Evolutionary conservation across 2,888 invertebrate species (phyloP).

Genomic region (Athetis lepigone): DNA sequence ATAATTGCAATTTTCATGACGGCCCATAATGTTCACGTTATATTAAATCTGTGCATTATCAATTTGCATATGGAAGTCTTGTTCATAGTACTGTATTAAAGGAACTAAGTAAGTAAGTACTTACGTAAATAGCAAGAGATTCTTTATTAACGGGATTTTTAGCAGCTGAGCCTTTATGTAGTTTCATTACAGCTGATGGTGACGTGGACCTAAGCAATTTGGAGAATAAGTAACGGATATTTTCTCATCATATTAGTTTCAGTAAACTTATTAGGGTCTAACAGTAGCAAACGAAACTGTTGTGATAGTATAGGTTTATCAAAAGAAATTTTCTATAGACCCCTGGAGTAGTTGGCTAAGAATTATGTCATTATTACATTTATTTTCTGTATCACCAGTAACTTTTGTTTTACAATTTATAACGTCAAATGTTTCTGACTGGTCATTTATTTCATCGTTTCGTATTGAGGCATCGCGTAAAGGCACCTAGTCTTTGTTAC

Average conservation of each 20-base stretch:
- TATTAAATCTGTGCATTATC: slow-evolving; percentile 64
- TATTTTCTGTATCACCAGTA: not conserved
- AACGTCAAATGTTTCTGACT: not conserved
- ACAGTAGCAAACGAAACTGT: too few species aligned
- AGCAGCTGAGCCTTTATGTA: too few species aligned
- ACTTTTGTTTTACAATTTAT: not conserved
- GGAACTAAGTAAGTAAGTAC: slow-evolving; percentile 23
- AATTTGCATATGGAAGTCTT: slow-evolving; percentile 41
- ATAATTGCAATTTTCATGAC: slow-evolving; percentile 67
- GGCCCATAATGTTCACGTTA: slow-evolving; percentile 55
- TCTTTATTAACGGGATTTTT: too few species aligned
- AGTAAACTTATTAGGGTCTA: too few species aligned
- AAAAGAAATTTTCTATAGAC: too few species aligned
- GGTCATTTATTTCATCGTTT: not conserved
- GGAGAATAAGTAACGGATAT: too few species aligned
- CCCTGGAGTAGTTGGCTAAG: too few species aligned
- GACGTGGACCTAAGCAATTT: too few species aligned
- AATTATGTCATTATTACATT: too few species aligned
- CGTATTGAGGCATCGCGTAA: not conserved
- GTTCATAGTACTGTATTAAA: slow-evolving; percentile 24
- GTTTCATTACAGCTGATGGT: too few species aligned
- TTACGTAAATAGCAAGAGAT: slow-evolving; percentile 15
- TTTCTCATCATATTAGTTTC: too few species aligned
- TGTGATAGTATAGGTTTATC: too few species aligned
- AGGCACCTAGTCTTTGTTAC: not conserved